Conservation (phyloP, 2,888 invertebrate species). For the Sarcophaga variegata region DNA sequence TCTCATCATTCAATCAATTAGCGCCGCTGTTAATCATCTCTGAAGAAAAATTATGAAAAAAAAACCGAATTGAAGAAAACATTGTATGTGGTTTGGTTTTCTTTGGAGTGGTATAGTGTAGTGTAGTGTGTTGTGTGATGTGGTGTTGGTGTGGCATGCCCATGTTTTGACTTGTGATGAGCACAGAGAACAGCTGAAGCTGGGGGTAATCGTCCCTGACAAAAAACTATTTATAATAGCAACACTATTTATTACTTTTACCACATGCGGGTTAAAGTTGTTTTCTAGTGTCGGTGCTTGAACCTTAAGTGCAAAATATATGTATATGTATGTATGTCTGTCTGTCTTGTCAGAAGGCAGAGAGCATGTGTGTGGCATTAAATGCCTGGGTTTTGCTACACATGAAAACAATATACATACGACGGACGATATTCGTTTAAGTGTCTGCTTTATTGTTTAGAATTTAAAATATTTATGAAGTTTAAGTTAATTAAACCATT, state of each 20-base stretch:
- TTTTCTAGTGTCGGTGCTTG: conserved; percentile 48
- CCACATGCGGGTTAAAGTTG: conserved; percentile 62
- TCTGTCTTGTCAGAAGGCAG: conserved; percentile 3
- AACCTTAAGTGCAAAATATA: conserved; percentile 48
- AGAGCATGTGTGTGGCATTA: background rate
- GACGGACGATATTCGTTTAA: background rate
- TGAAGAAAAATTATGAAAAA: conserved; percentile 23
- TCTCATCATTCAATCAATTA: conserved; percentile 61
- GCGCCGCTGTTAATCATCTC: conserved; percentile 56
- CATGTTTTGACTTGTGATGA: background rate
- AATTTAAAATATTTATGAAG: conserved; percentile 17
- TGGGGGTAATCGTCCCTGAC: background rate
- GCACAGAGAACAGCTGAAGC: background rate
- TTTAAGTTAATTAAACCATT: conserved; percentile 39
- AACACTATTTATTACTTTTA: conserved; percentile 29
- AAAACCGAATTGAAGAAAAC: conserved; percentile 1
- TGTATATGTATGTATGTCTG: background rate
- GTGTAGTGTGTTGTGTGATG: background rate
- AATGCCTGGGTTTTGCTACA: background rate
- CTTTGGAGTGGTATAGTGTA: background rate
- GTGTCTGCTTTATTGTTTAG: background rate
- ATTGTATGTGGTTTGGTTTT: conserved; percentile 24
- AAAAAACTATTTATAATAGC: background rate
- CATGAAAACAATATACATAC: background rate
- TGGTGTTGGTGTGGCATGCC: background rate